A percentile compares a stretch with the other conserved stretches of the same genome.
These are phyloP conservation scores for Elaphurus davidianus DNA, from an alignment of 2,113 vertebrate genomes.

Conservation along the genomic window DNA sequence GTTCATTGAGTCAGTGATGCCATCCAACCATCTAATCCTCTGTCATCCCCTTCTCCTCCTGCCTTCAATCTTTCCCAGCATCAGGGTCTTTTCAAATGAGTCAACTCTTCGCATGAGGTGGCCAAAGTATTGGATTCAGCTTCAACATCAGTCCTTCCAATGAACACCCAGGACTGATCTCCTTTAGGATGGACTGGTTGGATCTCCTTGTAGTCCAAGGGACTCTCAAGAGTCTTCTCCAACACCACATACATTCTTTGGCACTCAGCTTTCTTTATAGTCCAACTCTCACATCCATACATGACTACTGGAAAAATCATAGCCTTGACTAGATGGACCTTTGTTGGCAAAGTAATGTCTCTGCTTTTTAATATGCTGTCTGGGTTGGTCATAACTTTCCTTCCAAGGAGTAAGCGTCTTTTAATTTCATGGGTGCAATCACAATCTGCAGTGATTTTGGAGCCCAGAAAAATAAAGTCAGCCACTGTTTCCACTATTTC, in stretches of 20 bases:
- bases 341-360: neutral
- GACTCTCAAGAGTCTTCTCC: neutral
- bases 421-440: neutral
- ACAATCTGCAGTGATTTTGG: neutral
- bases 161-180: neutral
- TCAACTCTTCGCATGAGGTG: neutral
- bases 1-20: neutral
- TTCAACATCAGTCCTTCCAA: neutral
- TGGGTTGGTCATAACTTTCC: neutral
- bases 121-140: neutral
- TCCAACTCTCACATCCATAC: neutral
- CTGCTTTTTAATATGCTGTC: neutral
- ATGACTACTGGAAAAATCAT: neutral
- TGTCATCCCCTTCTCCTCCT: neutral
- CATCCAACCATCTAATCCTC: neutral
- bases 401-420: neutral
- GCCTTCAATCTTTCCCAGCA: neutral
- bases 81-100: neutral
- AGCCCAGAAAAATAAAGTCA: rapidly evolving
- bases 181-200: neutral
- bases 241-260: neutral
- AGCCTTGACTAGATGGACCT: neutral
- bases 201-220: neutral
- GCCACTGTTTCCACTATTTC: neutral
- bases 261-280: neutral